Conservation (phyloP, 2,888 invertebrate genomes). For the Eurois occulta region DNA sequence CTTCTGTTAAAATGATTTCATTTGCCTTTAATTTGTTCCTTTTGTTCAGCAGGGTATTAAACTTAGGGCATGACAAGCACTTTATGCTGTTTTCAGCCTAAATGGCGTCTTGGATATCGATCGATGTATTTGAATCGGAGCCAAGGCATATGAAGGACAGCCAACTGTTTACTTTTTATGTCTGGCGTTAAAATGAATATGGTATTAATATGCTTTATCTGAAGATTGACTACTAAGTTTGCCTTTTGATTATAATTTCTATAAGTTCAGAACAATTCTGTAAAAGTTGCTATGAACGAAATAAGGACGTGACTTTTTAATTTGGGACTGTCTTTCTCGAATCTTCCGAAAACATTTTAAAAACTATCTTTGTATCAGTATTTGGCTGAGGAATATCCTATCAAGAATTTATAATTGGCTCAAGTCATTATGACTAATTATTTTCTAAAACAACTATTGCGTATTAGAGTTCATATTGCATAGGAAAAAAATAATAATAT, state of each 20-base stretch:
- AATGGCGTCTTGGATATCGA: slow-evolving; percentile 50
- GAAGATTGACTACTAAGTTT: not conserved
- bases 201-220: not conserved
- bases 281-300: not conserved
- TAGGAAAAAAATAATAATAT: not conserved
- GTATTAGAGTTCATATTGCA: not conserved
- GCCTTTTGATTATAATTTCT: not conserved
- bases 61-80: slow-evolving; percentile 30
- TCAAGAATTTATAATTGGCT: not conserved
- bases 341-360: not conserved
- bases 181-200: not conserved
- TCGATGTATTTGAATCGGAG: slow-evolving; percentile 41
- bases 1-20: too few relatives aligned
- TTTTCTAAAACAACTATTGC: not conserved
- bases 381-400: not conserved
- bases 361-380: not conserved
- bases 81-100: not conserved
- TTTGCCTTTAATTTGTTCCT: not conserved
- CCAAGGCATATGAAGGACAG: slow-evolving; percentile 43
- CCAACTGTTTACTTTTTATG: slow-evolving; percentile 20
- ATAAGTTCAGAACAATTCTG: not conserved
- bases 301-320: not conserved
- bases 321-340: not conserved
- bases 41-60: slow-evolving; percentile 8
- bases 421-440: not conserved